Base-by-base conservation (phyloP, 2,797 vertebrate genomes). In the Dipus sagitta region DNA sequence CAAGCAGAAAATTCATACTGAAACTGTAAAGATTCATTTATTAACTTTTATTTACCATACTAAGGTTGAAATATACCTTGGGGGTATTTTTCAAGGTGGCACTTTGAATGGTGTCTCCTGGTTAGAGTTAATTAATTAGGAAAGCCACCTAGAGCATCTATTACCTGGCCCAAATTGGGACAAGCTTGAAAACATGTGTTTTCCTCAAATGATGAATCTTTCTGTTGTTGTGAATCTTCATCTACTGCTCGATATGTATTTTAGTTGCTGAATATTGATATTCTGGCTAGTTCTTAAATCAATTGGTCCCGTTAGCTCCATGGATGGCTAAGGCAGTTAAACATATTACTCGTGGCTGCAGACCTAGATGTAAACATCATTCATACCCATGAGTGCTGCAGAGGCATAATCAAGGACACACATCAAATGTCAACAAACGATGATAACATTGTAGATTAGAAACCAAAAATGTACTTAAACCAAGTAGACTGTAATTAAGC, bases 121-220 rank as follows among this genome's bases (percentile, higher is more conserved):
- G 14, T 81, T 92, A n/a, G n/a, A 91, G 28, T 18, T 75, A 92
- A 85, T 93, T 92, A 64, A 64, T 91, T 83, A 81, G 60, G 60
- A 42, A 89, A 95, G 84, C 34, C 24, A 92, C 28, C 67, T 64
- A 58, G 64, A 85, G 87, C 38, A 87, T 62, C 32, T 90, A 52
- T 83, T 80, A 89, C 80, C 47, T 93, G 32, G 24, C 32, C 11
- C 88, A 88, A 83, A 21, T 72, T 84, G 62, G 76, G 24, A 80
- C 0, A 28, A 62, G 30, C 6, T 88, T 95, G 76, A 84, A 90
- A 94, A 84, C n/a, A 88, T 54, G 52, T 21, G 38, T n/a, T 71
- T 7, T 21, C 24, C 9, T 92, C 58, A 93, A 93, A 76, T 85
- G 81, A 76, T 32, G 17, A 93, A 17, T 47, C 68, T 34, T 18